phyloP scores from a whole-genome alignment of 1,140 invertebrate species.

The Rhagoletis pomonella region DNA sequence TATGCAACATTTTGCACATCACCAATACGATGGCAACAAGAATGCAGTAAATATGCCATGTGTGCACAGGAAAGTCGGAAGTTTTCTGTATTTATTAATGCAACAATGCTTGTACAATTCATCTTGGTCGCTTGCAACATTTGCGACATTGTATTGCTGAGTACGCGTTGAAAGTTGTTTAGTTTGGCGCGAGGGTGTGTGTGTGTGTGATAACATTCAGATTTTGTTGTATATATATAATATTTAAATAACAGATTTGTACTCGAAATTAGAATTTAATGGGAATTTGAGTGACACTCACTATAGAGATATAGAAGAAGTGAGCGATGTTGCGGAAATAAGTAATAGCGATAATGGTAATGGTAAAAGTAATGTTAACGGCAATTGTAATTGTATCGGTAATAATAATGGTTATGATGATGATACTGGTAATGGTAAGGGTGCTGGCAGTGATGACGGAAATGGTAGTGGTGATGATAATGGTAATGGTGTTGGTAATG shows the following conservation, averaged over 20 bases:
- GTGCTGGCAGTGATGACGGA: not conserved
- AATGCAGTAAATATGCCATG: not conserved
- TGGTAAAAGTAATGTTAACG: not conserved
- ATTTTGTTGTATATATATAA: too few relatives aligned
- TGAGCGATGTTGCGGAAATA: not conserved
- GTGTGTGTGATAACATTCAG: too few relatives aligned
- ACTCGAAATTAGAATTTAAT: not conserved
- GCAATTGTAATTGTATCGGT: not conserved
- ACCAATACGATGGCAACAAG: constrained; percentile 11
- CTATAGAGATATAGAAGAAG: too few relatives aligned
- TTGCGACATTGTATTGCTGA: constrained; percentile 6
- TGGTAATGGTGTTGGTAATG: not conserved
- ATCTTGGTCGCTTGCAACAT: constrained; percentile 7
- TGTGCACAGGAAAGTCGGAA: not conserved
- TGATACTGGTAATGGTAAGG: not conserved
- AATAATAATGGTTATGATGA: not conserved
- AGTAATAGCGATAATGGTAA: not conserved
- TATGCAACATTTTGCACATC: constrained; percentile 46
- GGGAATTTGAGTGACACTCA: not conserved
- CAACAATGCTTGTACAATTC: not conserved
- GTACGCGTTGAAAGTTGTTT: not conserved
- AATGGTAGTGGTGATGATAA: not conserved
- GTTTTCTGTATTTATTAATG: not conserved
- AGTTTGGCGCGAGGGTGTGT: not conserved
- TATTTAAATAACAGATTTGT: too few relatives aligned